Base-by-base conservation (phyloP, 53 echinoderm and acorn worm genomes). In the Stichopus horrens region DNA sequence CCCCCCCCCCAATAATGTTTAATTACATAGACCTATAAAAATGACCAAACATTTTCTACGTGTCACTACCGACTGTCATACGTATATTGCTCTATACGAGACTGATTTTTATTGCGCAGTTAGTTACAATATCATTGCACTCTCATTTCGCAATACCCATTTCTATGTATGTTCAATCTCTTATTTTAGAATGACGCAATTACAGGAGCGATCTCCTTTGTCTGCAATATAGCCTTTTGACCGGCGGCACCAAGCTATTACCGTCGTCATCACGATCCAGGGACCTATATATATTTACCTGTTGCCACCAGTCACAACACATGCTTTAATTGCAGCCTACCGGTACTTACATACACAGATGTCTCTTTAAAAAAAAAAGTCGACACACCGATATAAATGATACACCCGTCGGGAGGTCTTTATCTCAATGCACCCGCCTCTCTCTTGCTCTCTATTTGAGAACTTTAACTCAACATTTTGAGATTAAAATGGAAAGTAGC, bases 221-320 rank as follows among this genome's bases (percentile, higher is more conserved):
- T 71, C 71, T 71, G 19, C 19, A 13, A 18, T n/a, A 71, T 16
- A 71, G n/a, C 18, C 18, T 71, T 71, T 71, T 71, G 71, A 71
- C 71, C 71, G 71, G 18, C 71, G 71, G 18, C 71, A 18, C n/a
- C 18, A 16, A 13, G 63, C 63, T 63, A 20, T 20, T 19, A 37
- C 37, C 37, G 37, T 37, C 37, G 37, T 37, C 37, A 37, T 37
- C 37, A 37, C 37, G 37, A 71, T 71, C 71, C 71, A 71, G 71
- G 71, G 71, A 71, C 71, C 71, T 71, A 71, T 37, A 37, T 37
- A 37, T 37, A 37, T 71, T 71, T 71, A 18, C 71, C 71, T 71
- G 71, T 71, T 71, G 71, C 71, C 71, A 71, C 71, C 71, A 71
- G 71, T 71, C 71, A 71, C 71, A 21, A 71, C 71, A 71, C 71